These are phyloP conservation scores for Numenius phaeopus DNA, from an alignment of 2,797 vertebrate species.

Conservation along the genomic window DNA sequence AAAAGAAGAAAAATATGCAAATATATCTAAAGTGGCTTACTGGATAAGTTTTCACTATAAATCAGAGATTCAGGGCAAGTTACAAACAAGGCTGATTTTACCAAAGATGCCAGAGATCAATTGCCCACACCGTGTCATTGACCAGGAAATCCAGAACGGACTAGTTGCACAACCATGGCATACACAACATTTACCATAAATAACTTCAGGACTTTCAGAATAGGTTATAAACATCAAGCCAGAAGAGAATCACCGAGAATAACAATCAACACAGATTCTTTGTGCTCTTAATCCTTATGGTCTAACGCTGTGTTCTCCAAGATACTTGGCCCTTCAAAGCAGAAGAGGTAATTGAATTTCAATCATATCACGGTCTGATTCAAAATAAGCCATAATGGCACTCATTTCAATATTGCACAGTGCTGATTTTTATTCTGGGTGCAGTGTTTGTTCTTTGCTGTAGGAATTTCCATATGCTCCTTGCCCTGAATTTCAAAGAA, in stretches of 20 bases:
- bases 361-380: slow-evolving; percentile 24
- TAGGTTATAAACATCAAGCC: not conserved
- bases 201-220: not conserved
- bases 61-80: not conserved
- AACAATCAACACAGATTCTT: not conserved
- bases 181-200: not conserved
- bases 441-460: not conserved
- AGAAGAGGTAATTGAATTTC: slow-evolving; percentile 51
- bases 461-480: slow-evolving; percentile 72
- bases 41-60: not conserved
- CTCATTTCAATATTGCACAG: slow-evolving; percentile 52
- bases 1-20: not conserved
- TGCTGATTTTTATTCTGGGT: slow-evolving; percentile 59
- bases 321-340: slow-evolving; percentile 30
- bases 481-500: slow-evolving; percentile 70
- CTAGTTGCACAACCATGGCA: not conserved
- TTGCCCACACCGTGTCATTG: not conserved
- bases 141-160: not conserved
- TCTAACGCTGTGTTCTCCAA: not conserved
- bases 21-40: not conserved
- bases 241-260: not conserved
- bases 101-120: not conserved
- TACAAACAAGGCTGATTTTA: not conserved
- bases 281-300: slow-evolving; percentile 41
- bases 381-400: slow-evolving; percentile 42